Conservation (phyloP, 2,113 vertebrate species). For the Euleptes europaea region DNA sequence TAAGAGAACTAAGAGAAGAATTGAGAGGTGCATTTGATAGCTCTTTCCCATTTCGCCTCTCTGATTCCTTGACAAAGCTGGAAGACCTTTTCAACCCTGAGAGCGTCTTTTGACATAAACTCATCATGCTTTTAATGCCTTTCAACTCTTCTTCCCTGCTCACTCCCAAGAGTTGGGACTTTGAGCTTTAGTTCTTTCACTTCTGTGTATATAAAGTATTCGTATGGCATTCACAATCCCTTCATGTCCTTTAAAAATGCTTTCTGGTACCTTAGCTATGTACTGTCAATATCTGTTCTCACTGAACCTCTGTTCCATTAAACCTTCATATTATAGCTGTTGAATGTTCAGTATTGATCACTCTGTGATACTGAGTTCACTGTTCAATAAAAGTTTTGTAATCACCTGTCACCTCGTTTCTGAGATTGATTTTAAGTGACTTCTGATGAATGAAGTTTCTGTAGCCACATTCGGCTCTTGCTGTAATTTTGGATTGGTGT, state of each 20-base stretch:
- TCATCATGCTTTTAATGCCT: not conserved
- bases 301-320: not conserved
- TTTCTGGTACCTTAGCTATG: not conserved
- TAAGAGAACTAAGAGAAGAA: conserved; percentile 72
- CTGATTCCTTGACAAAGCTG: conserved; percentile 68
- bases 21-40: conserved; percentile 69
- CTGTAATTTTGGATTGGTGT: not conserved
- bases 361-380: not conserved
- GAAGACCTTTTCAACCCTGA: conserved; percentile 56
- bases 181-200: conserved; percentile 18
- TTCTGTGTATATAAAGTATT: not conserved
- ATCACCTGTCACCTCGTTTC: not conserved
- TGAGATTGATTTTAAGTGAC: not conserved
- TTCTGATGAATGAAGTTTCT: not conserved
- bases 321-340: not conserved
- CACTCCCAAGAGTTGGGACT: not conserved
- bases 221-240: not conserved
- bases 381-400: conserved; percentile 51
- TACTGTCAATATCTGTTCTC: not conserved
- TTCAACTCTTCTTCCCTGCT: not conserved
- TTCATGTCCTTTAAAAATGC: not conserved
- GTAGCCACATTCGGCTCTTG: conserved; percentile 2
- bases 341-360: not conserved
- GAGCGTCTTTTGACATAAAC: conserved; percentile 46
- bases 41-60: conserved; percentile 68